phyloP scores from a whole-genome alignment of 1,140 invertebrate genomes.

The Oncopodura yosiiana region DNA sequence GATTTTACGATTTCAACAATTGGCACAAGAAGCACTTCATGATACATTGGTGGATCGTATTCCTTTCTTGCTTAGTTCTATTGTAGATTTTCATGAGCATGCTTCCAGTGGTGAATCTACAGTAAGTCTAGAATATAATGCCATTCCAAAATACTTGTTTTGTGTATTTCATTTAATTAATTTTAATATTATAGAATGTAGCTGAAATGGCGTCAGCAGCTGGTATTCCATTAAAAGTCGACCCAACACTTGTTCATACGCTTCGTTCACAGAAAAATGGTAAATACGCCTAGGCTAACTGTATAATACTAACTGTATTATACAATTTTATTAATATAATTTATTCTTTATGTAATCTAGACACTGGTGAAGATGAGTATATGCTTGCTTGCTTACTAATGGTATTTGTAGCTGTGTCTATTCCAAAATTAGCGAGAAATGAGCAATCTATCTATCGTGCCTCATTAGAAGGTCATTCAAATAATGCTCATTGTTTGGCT shows the following conservation, averaged over 20 bases:
- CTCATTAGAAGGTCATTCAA: slow-evolving; percentile 86
- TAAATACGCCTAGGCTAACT: too few relatives aligned
- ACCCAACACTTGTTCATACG: slow-evolving; percentile 82
- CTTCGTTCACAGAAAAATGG: slow-evolving; percentile 76
- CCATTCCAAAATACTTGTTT: background rate
- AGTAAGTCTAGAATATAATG: slow-evolving; percentile 43
- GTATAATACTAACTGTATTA: too few relatives aligned
- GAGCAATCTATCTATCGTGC: slow-evolving; percentile 83
- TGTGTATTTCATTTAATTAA: slow-evolving; percentile 14
- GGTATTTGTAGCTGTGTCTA: slow-evolving; percentile 97
- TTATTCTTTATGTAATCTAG: slow-evolving; percentile 33
- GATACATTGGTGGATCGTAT: slow-evolving; percentile 90
- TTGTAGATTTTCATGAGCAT: slow-evolving; percentile 88
- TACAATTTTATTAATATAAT: too few relatives aligned
- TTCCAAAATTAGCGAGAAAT: slow-evolving; percentile 86
- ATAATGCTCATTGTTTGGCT: slow-evolving; percentile 97
- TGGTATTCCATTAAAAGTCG: slow-evolving; percentile 83
- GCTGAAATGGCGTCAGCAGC: slow-evolving; percentile 95
- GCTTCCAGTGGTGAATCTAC: slow-evolving; percentile 80
- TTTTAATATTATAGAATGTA: slow-evolving; percentile 59
- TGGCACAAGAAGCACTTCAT: slow-evolving; percentile 84
- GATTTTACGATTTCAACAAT: slow-evolving; percentile 85
- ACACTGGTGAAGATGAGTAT: slow-evolving; percentile 85
- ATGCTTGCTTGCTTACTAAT: slow-evolving; percentile 87
- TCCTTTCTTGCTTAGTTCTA: slow-evolving; percentile 91